Base-by-base conservation (phyloP, 2,113 vertebrate species). In the Platysternon megacephalum region DNA sequence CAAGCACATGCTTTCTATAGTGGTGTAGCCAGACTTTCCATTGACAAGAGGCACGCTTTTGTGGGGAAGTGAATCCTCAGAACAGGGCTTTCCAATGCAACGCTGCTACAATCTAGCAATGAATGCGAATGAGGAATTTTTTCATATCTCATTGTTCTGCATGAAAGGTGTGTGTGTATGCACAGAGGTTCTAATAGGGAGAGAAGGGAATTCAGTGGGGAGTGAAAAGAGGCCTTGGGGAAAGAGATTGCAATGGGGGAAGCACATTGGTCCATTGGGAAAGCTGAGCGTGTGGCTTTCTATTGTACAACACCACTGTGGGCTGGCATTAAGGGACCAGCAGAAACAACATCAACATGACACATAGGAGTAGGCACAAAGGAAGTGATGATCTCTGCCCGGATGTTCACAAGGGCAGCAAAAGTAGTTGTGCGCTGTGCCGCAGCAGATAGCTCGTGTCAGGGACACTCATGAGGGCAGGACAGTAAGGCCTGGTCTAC, bases 91-190 rank as follows among this genome's bases (percentile, higher is more conserved):
- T 49, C 49, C 14, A 49, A 49, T 49, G 49, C 49, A 49, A 49
- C 49, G 13, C 13, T 49, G 49, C 49, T 49, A 49, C 49, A 49
- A 49, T 5, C 9, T 72, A 72, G n/a, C 19, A 72, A 21, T n/a
- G n/a, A 39, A 39, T 21, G 17, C 10, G 9, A 19, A n/a, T 17
- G 19, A 79, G 29, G 13, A 84, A 49, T 72, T 81, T 91, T 7
- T 48, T 94, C n/a, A 55, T 22, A 19, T 9, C 61, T 72, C n/a
- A 52, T 0, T 0, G 10, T 84, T 46, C 10, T 78, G 24, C 0
- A 0, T 39, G 39, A 12, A 11, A 93, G 35, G 48, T 2, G 21
- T 19, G 32, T 7, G 7, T 10, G 44, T 26, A 42, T 11, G 80
- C 48, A 22, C 29, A 92, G 28, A 78, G 35, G 12, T 29, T 93